Base-by-base conservation (phyloP, 1,140 invertebrate species). In the Papilio glaucus region DNA sequence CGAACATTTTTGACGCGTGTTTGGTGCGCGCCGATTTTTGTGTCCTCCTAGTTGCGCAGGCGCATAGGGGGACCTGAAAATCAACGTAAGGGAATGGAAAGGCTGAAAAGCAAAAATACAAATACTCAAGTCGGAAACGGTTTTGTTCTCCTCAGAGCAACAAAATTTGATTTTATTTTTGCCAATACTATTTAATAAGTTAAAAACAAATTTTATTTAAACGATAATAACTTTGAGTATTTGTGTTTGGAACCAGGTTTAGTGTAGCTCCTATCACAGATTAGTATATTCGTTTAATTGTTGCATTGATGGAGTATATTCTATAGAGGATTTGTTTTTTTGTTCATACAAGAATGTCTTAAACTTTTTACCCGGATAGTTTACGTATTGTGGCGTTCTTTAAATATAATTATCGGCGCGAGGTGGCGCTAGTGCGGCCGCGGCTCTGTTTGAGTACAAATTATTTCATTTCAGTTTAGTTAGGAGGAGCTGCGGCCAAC, bases 221-320 rank as follows among this genome's bases (percentile, higher is more conserved):
- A 77, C 53, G 12, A 57, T 57, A 24, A 45, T 45, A 60, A 81
- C n/a, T n/a, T 92, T 90, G 90, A 90, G 90, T 92, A 91, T 91
- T 92, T 91, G 90, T 89, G 85, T 92, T 90, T 88, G 69, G 29
- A 73, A 71, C 49, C 71, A 74, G 8, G 10, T 45, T 4, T 62
- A 72, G 67, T 75, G 70, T 33, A 78, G 77, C 76, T 73, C 63
- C 62, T 80, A 74, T 77, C 80, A 49, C 72, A 77, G 73, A 82
- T 81, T 84, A 83, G 80, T 83, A 81, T 87, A 86, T 88, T 85
- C 86, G 88, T 92, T 89, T 89, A 89, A 89, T 91, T 92, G 85
- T 92, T 92, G 84, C 87, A 90, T 88, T 89, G 88, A 89, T 90
- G 87, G 90, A 88, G 89, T 90, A 89, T 90, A 86, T 89, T 69